These are phyloP conservation scores for Pterostichus niger DNA, from an alignment of 2,888 invertebrate species.

Conservation along the genomic window DNA sequence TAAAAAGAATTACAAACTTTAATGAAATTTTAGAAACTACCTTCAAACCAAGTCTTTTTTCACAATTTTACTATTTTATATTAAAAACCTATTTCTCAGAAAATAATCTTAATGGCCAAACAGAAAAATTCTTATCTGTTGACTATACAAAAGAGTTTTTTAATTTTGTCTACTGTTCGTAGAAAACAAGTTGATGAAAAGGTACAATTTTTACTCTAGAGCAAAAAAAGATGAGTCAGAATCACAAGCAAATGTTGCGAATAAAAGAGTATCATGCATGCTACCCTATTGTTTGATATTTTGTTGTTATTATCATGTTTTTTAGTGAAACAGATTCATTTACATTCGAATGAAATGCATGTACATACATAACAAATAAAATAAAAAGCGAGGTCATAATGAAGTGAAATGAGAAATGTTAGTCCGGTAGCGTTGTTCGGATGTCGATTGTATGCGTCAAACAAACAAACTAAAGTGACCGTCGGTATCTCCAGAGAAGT, in stretches of 20 bases:
- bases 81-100: not conserved
- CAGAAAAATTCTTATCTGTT: not conserved
- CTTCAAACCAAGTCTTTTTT: not conserved
- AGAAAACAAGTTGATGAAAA: not conserved
- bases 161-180: not conserved
- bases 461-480: constrained; percentile 16
- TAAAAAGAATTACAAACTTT: not conserved
- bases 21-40: constrained; percentile 5
- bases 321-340: constrained; percentile 2
- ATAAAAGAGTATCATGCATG: not conserved
- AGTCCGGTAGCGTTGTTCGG: constrained; percentile 3
- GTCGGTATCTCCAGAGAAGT: not conserved
- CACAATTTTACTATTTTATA: too few species aligned
- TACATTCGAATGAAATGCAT: constrained; percentile 1
- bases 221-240: not conserved
- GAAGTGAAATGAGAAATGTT: constrained; percentile 19
- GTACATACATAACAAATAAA: not conserved
- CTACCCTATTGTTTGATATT: not conserved
- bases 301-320: not conserved
- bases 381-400: constrained; percentile 10
- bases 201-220: not conserved
- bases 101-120: not conserved
- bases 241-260: not conserved
- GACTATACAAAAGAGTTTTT: not conserved
- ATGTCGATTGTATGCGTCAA: constrained; percentile 13